Conservation (phyloP, 2,888 invertebrate genomes). For the Drosophila mayaguana region DNA sequence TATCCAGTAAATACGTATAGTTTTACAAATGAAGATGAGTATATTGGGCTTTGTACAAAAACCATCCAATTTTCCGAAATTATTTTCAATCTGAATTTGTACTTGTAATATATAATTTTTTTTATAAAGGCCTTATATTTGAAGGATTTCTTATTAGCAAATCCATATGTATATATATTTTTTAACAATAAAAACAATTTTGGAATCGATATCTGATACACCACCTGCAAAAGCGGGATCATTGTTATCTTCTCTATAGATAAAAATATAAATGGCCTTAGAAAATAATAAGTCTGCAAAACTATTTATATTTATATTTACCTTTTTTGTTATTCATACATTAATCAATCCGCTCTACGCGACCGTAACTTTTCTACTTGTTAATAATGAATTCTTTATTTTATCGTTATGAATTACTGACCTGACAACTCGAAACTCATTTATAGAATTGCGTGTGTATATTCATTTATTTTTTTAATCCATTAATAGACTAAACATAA, state of each 20-base stretch:
- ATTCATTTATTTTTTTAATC: conserved; percentile 75
- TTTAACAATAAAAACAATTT: no score
- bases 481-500: conserved; percentile 81
- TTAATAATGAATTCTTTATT: not conserved
- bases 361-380: not conserved
- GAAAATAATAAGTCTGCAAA: not conserved
- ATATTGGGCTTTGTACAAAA: no score
- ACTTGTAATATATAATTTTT: no score
- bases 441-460: conserved; percentile 52
- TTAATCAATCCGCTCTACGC: not conserved
- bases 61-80: no score
- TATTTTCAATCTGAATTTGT: no score
- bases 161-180: no score
- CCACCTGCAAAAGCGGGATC: not conserved
- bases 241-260: not conserved
- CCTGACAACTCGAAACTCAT: not conserved
- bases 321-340: not conserved
- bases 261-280: not conserved
- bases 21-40: no score
- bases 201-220: no score
- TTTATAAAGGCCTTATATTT: no score
- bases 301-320: not conserved
- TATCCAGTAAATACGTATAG: not conserved
- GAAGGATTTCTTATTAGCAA: no score
- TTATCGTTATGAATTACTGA: not conserved